Conservation (phyloP, 1,140 invertebrate genomes). For the Rhizoglyphus robini region DNA sequence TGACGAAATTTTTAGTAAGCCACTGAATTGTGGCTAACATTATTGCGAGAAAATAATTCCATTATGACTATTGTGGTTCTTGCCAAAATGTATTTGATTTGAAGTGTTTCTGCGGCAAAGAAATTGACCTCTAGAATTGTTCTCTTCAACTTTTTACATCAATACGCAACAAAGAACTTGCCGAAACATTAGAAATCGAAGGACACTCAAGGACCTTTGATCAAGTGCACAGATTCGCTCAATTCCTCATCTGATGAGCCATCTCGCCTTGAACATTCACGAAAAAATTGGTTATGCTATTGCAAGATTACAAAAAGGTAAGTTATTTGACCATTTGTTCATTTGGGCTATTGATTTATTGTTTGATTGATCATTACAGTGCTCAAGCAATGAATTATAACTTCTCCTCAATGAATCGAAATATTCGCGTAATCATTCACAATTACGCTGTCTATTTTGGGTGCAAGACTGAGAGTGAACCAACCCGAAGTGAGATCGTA, state of each 20-base stretch:
- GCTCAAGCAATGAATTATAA: conserved; percentile 70
- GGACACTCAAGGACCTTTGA: conserved; percentile 50
- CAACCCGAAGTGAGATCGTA: conserved; percentile 73
- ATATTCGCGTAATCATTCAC: conserved; percentile 76
- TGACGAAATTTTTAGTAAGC: conserved; percentile 50
- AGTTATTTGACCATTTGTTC: conserved; percentile 35
- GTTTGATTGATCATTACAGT: conserved; percentile 33
- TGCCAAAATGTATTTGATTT: conserved; percentile 46
- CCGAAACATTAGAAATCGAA: conserved; percentile 77
- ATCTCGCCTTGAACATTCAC: conserved; percentile 69
- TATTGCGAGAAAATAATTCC: conserved; percentile 55
- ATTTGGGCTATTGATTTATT: conserved; percentile 22
- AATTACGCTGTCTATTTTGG: conserved; percentile 89
- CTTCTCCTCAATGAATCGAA: conserved; percentile 80
- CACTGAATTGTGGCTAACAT: conserved; percentile 58
- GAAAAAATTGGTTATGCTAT: conserved; percentile 67
- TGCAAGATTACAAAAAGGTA: conserved; percentile 63
- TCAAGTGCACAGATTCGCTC: conserved; percentile 72
- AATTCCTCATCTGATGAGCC: too few relatives aligned
- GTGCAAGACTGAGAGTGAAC: conserved; percentile 81
- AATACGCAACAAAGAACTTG: conserved; percentile 64
- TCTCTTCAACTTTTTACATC: conserved; percentile 25
- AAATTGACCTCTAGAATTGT: conserved; percentile 29
- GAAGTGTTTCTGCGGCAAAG: conserved; percentile 49
- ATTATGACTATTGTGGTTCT: conserved; percentile 45